A percentile compares a stretch with the other conserved stretches of the same genome.
Evolutionary conservation across 2,797 vertebrate species (phyloP).

Genomic region (Leucoraja ocellata): DNA sequence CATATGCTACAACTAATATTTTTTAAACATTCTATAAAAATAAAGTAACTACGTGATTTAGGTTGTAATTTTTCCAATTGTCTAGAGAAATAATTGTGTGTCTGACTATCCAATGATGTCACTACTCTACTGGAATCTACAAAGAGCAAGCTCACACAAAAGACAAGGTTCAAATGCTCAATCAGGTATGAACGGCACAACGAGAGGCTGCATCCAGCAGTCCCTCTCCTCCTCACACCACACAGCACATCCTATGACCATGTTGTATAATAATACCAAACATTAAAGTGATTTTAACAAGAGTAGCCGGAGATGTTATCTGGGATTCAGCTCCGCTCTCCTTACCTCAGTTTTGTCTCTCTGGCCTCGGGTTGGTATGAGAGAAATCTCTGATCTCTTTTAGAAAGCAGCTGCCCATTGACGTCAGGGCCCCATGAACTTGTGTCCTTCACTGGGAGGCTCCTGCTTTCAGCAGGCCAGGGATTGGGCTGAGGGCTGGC

Average conservation of each 20-base stretch:
- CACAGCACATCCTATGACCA: background rate
- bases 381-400: conserved; percentile 58
- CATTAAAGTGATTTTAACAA: conserved; percentile 19
- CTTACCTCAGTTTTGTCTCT: conserved; percentile 52
- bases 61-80: background rate
- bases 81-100: background rate
- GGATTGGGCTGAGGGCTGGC: background rate
- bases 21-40: background rate
- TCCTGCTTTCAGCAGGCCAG: background rate
- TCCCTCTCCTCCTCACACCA: background rate
- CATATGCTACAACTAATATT: background rate
- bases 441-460: conserved; percentile 2
- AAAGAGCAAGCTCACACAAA: background rate
- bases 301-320: conserved; percentile 37
- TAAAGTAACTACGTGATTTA: background rate
- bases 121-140: background rate
- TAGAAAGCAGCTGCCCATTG: conserved; percentile 51
- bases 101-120: background rate
- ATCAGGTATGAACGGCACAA: background rate
- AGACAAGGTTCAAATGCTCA: background rate
- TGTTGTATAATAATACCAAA: background rate
- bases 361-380: conserved; percentile 60
- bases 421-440: conserved; percentile 47
- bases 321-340: conserved; percentile 39
- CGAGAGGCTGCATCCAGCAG: background rate